phyloP scores from a whole-genome alignment of 2,113 vertebrate species.

The Eptatretus burgeri region DNA sequence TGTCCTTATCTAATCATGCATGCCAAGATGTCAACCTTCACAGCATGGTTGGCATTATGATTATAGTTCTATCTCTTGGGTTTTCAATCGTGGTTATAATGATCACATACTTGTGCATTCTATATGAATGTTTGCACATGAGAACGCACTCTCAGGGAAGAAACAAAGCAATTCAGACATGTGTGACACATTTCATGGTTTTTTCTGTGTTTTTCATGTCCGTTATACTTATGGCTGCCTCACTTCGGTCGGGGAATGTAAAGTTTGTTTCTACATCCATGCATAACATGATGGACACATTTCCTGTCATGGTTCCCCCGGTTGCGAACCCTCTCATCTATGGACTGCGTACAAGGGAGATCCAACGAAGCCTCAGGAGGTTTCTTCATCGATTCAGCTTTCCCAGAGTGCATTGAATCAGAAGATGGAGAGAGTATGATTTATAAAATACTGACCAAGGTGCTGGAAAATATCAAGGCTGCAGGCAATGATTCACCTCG shows the following conservation, averaged over 20 bases:
- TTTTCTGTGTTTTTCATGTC: neutral
- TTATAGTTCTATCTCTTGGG: neutral
- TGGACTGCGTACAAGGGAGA: neutral
- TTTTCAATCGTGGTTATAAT: neutral
- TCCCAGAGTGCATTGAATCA: too few relatives aligned
- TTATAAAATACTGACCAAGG: too few relatives aligned
- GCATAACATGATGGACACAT: neutral
- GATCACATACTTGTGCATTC: neutral
- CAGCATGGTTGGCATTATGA: neutral
- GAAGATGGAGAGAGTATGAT: too few relatives aligned
- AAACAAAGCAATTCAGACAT: neutral
- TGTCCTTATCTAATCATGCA: neutral
- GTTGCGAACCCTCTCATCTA: neutral
- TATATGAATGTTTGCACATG: neutral
- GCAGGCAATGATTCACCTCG: too few relatives aligned
- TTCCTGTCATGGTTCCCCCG: neutral
- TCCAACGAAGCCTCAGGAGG: neutral
- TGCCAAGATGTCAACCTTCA: neutral
- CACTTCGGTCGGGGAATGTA: neutral
- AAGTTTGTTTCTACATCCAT: neutral
- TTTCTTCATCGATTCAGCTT: too few relatives aligned
- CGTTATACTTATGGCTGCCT: neutral
- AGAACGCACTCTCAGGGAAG: neutral
- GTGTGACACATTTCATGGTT: conserved; percentile 1
- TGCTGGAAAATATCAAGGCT: too few relatives aligned